phyloP scores from a whole-genome alignment of 1,140 invertebrate species.

The Frieseomelitta varia region DNA sequence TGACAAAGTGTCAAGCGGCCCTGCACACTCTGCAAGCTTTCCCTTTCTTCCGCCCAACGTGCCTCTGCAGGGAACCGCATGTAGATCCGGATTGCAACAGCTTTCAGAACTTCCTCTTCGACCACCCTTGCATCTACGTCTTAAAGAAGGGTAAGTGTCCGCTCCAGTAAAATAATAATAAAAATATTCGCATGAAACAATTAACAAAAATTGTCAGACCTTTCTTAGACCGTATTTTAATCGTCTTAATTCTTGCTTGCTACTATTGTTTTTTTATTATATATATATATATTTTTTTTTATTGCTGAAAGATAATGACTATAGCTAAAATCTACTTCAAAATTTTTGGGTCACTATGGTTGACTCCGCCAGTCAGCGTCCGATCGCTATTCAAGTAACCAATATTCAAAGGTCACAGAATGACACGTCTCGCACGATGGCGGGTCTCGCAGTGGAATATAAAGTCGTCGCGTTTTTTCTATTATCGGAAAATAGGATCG shows the following conservation, averaged over 20 bases:
- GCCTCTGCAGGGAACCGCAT: conserved; percentile 93
- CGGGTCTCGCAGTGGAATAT: background rate
- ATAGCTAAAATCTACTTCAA: too few relatives aligned
- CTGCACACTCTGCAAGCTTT: conserved; percentile 93
- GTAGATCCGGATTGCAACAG: conserved; percentile 95
- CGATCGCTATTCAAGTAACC: too few relatives aligned
- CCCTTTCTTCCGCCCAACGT: conserved; percentile 95
- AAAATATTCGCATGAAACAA: background rate
- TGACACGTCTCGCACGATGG: background rate
- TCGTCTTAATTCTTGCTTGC: too few relatives aligned
- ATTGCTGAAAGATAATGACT: too few relatives aligned
- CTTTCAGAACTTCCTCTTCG: conserved; percentile 94
- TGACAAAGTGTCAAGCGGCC: conserved; percentile 94
- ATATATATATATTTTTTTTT: too few relatives aligned
- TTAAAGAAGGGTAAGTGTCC: conserved; percentile 90
- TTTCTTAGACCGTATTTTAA: background rate
- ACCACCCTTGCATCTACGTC: conserved; percentile 94
- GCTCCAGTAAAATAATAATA: background rate
- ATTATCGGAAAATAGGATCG: background rate
- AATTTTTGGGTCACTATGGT: too few relatives aligned
- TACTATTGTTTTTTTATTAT: too few relatives aligned
- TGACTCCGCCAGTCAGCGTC: too few relatives aligned
- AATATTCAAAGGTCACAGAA: too few relatives aligned
- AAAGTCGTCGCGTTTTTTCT: background rate
- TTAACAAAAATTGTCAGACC: background rate